These are phyloP conservation scores for Clamator glandarius DNA, from an alignment of 2,797 vertebrate species.

Conservation along the genomic window DNA sequence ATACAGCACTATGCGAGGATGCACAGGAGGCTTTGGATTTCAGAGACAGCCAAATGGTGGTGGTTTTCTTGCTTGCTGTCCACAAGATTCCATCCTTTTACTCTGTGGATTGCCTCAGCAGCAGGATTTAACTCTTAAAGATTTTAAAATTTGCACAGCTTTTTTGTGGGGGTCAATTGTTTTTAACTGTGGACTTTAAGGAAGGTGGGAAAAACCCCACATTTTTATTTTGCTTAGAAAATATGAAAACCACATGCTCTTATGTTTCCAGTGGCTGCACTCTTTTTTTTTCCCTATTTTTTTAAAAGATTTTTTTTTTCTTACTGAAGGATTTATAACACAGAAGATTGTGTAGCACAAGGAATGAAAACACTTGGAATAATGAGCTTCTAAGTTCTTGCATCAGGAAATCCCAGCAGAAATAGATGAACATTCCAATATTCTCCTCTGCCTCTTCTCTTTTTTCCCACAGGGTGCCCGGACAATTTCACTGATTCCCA, in stretches of 20 bases:
- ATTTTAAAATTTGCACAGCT: neutral
- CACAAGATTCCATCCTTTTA: neutral
- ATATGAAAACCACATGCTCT: neutral
- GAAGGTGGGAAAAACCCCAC: fast-evolving
- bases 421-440: constrained; percentile 72
- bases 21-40: neutral
- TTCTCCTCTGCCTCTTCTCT: constrained; percentile 64
- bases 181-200: neutral
- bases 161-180: neutral
- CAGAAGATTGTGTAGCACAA: neutral
- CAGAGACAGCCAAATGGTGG: neutral
- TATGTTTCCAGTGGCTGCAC: neutral
- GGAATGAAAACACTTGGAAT: constrained; percentile 61
- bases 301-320: neutral
- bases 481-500: constrained; percentile 77
- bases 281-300: neutral
- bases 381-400: constrained; percentile 64
- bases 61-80: neutral
- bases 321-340: constrained; percentile 36
- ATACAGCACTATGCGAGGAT: neutral
- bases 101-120: neutral
- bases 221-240: neutral
- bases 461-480: constrained; percentile 87
- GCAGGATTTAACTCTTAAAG: neutral
- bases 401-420: constrained; percentile 64